phyloP scores from a whole-genome alignment of 2,888 invertebrate genomes.

The Aporophyla lueneburgensis region DNA sequence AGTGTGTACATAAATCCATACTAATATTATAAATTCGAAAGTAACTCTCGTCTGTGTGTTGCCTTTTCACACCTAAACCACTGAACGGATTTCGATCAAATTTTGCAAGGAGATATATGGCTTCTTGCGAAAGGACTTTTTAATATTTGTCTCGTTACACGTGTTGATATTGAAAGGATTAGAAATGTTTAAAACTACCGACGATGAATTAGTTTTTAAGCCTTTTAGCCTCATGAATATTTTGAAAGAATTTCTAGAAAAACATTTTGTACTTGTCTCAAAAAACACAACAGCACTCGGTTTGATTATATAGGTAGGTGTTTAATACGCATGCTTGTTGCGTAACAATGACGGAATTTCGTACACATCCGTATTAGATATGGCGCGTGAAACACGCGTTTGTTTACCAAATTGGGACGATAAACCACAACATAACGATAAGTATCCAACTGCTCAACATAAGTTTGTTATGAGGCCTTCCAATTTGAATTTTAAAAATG shows the following conservation, averaged over 20 bases:
- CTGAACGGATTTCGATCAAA: background rate
- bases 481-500: too few relatives aligned
- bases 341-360: constrained; percentile 37
- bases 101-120: background rate
- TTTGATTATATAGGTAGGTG: background rate
- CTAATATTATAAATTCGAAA: background rate
- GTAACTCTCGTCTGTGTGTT: background rate
- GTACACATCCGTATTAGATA: constrained; percentile 57
- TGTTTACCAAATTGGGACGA: constrained; percentile 35
- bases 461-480: background rate
- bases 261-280: background rate
- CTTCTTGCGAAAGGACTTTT: background rate
- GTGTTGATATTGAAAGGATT: background rate
- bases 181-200: background rate
- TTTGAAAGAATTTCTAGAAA: background rate
- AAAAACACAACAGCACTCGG: background rate
- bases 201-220: background rate
- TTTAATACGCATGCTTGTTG: background rate
- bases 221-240: background rate
- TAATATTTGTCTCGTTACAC: background rate
- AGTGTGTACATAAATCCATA: too few relatives aligned
- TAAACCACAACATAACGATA: constrained; percentile 24
- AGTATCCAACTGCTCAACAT: background rate
- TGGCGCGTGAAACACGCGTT: background rate
- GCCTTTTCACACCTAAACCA: background rate